phyloP scores from a whole-genome alignment of 2,888 invertebrate genomes.

The Erebia aethiops region DNA sequence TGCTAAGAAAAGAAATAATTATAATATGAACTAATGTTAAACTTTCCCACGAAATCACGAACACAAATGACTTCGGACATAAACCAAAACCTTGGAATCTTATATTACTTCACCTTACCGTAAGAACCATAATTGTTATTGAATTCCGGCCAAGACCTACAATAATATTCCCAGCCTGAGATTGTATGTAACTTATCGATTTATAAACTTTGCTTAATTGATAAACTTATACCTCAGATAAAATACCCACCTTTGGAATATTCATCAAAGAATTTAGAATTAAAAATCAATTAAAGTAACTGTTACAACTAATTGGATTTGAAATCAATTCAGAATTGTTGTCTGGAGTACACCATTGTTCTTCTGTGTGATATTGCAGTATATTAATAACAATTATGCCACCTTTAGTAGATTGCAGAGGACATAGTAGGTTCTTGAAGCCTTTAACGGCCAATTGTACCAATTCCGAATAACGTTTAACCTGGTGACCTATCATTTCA shows the following conservation, averaged over 20 bases:
- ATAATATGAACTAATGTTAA: constrained; percentile 14
- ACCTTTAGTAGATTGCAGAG: background rate
- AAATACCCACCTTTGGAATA: no score
- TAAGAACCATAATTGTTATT: constrained; percentile 26
- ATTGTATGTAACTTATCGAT: constrained; percentile 1
- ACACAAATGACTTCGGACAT: constrained; percentile 27
- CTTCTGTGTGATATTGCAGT: background rate
- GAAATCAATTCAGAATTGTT: constrained; percentile 18
- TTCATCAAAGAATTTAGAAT: background rate
- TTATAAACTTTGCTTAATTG: background rate
- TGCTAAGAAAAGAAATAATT: background rate
- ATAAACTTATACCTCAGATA: background rate
- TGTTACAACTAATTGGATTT: background rate
- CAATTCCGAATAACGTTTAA: no score
- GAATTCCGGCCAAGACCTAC: constrained; percentile 15
- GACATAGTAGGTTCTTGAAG: background rate
- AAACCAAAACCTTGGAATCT: constrained; percentile 36
- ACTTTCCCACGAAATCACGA: constrained; percentile 40
- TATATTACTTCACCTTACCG: constrained; percentile 24
- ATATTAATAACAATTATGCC: background rate
- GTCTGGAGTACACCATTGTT: constrained; percentile 16
- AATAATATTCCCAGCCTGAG: constrained; percentile 7
- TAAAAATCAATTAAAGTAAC: constrained; percentile 8
- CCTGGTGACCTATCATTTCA: no score
- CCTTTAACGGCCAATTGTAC: no score